A percentile compares a stretch with the other conserved stretches of the same genome.
These are phyloP conservation scores for Delichon dasypus DNA, from an alignment of 2,797 vertebrate species.

Conservation along the genomic window DNA sequence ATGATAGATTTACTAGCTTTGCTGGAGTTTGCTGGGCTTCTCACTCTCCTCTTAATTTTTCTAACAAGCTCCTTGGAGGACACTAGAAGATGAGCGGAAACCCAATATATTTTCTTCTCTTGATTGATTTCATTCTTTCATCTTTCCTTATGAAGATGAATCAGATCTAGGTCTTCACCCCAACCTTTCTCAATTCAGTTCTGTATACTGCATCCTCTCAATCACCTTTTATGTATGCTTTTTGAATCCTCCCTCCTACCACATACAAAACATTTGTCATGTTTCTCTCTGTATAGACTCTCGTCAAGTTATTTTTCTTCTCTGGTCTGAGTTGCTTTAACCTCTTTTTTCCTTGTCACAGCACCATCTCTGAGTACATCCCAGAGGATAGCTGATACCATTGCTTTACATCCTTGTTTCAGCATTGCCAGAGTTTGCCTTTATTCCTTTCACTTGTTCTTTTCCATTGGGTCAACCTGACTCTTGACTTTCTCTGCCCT, in stretches of 20 bases:
- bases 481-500: neutral
- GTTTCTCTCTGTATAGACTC: neutral
- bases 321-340: neutral
- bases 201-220: neutral
- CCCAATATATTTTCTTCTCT: neutral
- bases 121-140: slow-evolving; percentile 44
- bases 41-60: slow-evolving; percentile 37
- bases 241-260: slow-evolving; percentile 2
- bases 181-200: neutral
- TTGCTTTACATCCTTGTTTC: neutral
- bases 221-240: neutral
- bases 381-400: neutral
- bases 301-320: neutral
- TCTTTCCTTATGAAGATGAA: slow-evolving; percentile 33
- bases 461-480: neutral
- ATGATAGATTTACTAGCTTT: neutral
- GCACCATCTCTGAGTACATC: neutral
- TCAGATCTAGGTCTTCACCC: neutral
- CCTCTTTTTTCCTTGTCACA: neutral
- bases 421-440: neutral
- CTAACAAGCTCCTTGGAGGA: slow-evolving; percentile 35
- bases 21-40: neutral
- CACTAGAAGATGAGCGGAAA: neutral
- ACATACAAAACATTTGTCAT: neutral
- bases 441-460: neutral